Conservation (phyloP, 1,140 invertebrate genomes). For the Ceratosolen fusciceps region DNA sequence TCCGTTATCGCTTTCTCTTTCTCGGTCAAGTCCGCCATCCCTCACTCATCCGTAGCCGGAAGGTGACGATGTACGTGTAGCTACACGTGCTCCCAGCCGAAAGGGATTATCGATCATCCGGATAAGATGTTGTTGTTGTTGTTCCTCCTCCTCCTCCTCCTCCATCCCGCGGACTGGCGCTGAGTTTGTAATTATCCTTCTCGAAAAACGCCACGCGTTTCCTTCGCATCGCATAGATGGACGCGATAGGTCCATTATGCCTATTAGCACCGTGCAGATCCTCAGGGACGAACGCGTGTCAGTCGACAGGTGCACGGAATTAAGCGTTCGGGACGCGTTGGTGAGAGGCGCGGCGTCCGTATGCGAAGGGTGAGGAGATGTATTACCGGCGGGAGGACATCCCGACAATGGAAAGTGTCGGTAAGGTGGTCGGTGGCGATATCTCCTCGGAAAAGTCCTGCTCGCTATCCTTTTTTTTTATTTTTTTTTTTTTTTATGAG, state of each 20-base stretch:
- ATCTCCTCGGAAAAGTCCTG: too few species aligned
- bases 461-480: too few species aligned
- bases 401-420: too few species aligned
- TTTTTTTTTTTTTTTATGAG: too few species aligned
- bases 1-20: not conserved
- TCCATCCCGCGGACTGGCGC: not conserved
- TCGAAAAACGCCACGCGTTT: not conserved
- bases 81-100: not conserved
- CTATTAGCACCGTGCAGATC: not conserved
- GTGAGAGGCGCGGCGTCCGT: too few species aligned
- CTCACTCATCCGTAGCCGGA: not conserved
- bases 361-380: too few species aligned
- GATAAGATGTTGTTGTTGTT: not conserved
- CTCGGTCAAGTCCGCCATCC: not conserved
- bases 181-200: not conserved
- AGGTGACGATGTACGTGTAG: not conserved
- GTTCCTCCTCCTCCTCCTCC: not conserved
- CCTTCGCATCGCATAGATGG: not conserved
- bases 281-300: not conserved
- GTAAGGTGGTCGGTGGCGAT: too few species aligned
- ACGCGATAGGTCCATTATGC: not conserved
- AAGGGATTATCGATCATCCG: conserved; percentile 10
- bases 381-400: too few species aligned
- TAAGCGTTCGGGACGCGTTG: too few species aligned
- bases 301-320: not conserved